Base-by-base conservation (phyloP, 1,140 invertebrate genomes). In the Scaptomyza graminum region DNA sequence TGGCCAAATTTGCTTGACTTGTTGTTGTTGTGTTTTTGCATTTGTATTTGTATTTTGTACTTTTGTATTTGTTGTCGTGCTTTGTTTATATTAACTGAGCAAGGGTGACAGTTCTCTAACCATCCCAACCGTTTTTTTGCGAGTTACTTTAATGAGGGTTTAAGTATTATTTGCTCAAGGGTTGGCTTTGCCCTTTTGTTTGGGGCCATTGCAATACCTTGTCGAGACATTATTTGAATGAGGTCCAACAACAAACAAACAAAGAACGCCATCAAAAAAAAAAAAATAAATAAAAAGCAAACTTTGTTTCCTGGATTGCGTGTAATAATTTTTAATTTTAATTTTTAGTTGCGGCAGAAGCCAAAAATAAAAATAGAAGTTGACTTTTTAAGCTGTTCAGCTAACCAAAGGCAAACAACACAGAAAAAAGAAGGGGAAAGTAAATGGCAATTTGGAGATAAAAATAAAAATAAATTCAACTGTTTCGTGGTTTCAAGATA, bases 271-370 rank as follows among this genome's bases (percentile, higher is more conserved):
- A n/a, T 8, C 5, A 18, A 1, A 43, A 43, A 43, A 56, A n/a
- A 44, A 18, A 25, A 47, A 65, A 31, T n/a, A n/a, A n/a, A n/a
- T n/a, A n/a, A 55, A 22, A 79, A 69, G 62, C 68, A 65, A 62
- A 73, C 46, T 49, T 65, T 46, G 73, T 55, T 47, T 37, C 61
- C 68, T 73, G 74, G 64, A 79, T 68, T 67, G 76, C 69, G 66
- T 70, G 79, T 54, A 88, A 87, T 87, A 87, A 87, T 87, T 87
- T 87, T 87, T 88, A 79, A 87, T 87, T 87, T 82, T 87, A 82
- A 87, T 87, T 87, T 84, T 79, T 87, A 87, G 83, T 87, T 88
- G 37, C 61, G 55, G 55, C 47, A 65, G 82, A 39, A 74, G 74
- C 73, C 47, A 76, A 84, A 74, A 80, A 39, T 8, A 34, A 34